Evolutionary conservation across 2,113 vertebrate genomes (phyloP).

Genomic region (Nothoprocta perdicaria): DNA sequence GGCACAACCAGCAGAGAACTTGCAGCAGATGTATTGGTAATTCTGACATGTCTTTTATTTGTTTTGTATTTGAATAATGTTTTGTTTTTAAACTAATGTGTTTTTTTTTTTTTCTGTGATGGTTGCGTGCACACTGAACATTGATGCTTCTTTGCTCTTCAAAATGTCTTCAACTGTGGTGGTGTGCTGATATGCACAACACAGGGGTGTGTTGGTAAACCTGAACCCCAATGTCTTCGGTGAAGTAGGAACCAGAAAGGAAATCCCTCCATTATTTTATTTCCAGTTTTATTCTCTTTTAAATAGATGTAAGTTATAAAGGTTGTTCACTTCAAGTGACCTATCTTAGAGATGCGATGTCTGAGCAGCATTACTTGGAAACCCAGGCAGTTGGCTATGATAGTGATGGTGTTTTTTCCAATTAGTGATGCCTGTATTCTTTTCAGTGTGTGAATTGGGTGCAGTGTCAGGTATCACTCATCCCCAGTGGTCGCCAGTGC

Average conservation of each 20-base stretch:
- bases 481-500: background rate
- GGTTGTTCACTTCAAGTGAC: background rate
- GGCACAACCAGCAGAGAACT: background rate
- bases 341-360: background rate
- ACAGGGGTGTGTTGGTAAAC: background rate
- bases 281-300: background rate
- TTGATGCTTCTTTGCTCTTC: background rate
- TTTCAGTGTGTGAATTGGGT: background rate
- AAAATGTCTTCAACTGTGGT: background rate
- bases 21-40: constrained; percentile 53
- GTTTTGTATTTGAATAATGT: fast-evolving
- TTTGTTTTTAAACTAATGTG: background rate
- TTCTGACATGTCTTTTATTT: fast-evolving
- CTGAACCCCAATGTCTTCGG: background rate
- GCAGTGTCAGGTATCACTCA: background rate
- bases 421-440: background rate
- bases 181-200: background rate
- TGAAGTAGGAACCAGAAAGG: background rate
- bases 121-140: background rate
- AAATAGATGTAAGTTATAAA: background rate
- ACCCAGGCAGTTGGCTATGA: background rate
- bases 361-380: background rate
- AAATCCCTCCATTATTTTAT: fast-evolving
- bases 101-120: background rate
- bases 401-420: background rate